Evolutionary conservation across 2,113 vertebrate species (phyloP), one percentile per base, ranked within the genome.

Genomic region (Calidris pygmaea): DNA sequence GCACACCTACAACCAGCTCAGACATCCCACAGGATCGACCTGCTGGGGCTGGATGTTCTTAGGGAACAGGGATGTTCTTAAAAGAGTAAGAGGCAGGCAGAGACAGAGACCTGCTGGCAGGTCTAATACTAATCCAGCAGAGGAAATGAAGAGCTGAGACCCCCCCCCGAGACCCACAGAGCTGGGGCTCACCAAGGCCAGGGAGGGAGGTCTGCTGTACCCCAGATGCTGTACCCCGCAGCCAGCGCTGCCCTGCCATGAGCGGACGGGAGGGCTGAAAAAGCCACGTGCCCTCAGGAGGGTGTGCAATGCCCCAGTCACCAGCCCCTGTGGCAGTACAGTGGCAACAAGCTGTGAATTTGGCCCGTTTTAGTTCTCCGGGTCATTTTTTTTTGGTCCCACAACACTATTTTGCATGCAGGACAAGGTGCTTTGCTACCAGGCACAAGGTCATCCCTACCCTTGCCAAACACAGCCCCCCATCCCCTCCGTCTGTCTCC

Each of bases 171-270:
- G 83, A 71, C 50, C 73, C 1, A 0, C 47, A 71, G 82, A 63
- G 27, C 35, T 72, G 77, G 50, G 65, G 15, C 50, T 26, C 5
- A 1, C 13, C 60, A 32, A 2, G 19, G 63, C 37, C 14, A 7
- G 50, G 55, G n/a, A 76, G 23, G 3, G 65, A 23, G 20, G 34
- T 32, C 19, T 3, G 52, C 55, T 2, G 0, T 8, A 3, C 12
- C 37, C n/a, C 0, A 48, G 47, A 22, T 3, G 52, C 55, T 2
- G 0, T 8, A 3, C 10, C 30, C n/a, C 0, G 0, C 59, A 29
- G 65, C 52, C 52, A 67, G 59, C 1, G 0, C 76, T 62, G 62
- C 48, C 66, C 52, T 34, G 52, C 39, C 4, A 2, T 0, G 12
- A 29, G 45, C 0, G 1, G 32, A 7, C 34, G 55, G 22, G 39